A percentile compares a stretch with the other conserved stretches of the same genome.
These are phyloP conservation scores for Planiliza haematocheilus DNA, from an alignment of 2,113 vertebrate species.

Conservation along the genomic window DNA sequence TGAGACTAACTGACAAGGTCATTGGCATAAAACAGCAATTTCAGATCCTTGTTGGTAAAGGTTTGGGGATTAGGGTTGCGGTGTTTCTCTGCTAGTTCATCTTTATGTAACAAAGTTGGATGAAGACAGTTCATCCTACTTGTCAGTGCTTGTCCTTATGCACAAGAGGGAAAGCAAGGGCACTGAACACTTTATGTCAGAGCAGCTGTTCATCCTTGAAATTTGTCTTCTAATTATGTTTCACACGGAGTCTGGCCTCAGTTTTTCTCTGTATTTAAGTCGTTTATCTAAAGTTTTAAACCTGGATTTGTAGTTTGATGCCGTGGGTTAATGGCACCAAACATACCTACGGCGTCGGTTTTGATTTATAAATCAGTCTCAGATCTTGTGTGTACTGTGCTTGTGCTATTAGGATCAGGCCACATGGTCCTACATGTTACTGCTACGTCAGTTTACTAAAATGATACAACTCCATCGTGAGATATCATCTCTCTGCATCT, in stretches of 20 bases:
- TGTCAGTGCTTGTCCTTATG: conserved; percentile 4
- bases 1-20: conserved; percentile 16
- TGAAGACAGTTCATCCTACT: neutral
- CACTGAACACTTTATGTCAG: neutral
- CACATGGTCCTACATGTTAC: neutral
- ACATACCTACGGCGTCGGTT: neutral
- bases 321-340: neutral
- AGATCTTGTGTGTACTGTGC: neutral
- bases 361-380: neutral
- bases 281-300: neutral
- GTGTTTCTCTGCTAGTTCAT: conserved; percentile 6
- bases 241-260: neutral
- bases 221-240: neutral
- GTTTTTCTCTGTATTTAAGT: neutral
- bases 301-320: neutral
- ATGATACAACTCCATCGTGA: no score
- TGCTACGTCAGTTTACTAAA: neutral
- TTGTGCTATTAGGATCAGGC: neutral
- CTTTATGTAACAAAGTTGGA: conserved; percentile 15
- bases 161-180: neutral
- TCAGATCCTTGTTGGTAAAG: neutral
- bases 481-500: no score
- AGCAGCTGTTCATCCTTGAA: neutral
- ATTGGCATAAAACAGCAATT: neutral
- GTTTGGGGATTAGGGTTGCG: conserved; percentile 6